phyloP scores from a whole-genome alignment of 2,888 invertebrate genomes.

The Tachina grossa region DNA sequence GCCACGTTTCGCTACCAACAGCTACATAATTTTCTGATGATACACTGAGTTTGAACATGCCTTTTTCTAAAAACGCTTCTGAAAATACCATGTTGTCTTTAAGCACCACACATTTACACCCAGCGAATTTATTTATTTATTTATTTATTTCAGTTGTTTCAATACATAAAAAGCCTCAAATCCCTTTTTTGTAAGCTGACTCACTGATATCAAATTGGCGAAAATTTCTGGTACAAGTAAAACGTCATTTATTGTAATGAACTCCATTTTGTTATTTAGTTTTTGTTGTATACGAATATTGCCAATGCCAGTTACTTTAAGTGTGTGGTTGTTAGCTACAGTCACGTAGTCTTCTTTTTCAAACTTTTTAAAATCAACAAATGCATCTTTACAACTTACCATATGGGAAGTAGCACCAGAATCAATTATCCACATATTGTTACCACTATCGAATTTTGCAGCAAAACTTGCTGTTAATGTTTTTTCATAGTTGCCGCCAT shows the following conservation, averaged over 20 bases:
- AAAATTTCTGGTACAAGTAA: conserved; percentile 1
- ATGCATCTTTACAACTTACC: not conserved
- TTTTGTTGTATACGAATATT: conserved; percentile 26
- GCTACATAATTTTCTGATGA: not conserved
- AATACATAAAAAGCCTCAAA: too few relatives aligned
- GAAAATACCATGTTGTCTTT: conserved; percentile 2
- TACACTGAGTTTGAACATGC: too few relatives aligned
- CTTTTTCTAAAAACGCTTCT: too few relatives aligned
- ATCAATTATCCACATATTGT: not conserved
- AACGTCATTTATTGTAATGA: conserved; percentile 26
- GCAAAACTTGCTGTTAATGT: conserved; percentile 8
- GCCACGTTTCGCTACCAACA: conserved; percentile 1
- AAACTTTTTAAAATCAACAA: not conserved
- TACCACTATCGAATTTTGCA: not conserved
- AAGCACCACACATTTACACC: not conserved
- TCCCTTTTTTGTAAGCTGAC: conserved; percentile 7
- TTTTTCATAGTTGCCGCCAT: conserved; percentile 19
- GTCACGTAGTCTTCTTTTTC: not conserved
- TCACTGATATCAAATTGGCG: conserved; percentile 44
- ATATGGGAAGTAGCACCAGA: conserved; percentile 5
- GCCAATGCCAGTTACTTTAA: conserved; percentile 38
- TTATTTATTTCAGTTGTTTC: too few relatives aligned
- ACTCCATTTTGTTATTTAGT: conserved; percentile 6
- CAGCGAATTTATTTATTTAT: too few relatives aligned
- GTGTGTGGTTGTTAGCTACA: conserved; percentile 34